phyloP scores from a whole-genome alignment of 2,888 invertebrate species.

The Microplitis deprimator region DNA sequence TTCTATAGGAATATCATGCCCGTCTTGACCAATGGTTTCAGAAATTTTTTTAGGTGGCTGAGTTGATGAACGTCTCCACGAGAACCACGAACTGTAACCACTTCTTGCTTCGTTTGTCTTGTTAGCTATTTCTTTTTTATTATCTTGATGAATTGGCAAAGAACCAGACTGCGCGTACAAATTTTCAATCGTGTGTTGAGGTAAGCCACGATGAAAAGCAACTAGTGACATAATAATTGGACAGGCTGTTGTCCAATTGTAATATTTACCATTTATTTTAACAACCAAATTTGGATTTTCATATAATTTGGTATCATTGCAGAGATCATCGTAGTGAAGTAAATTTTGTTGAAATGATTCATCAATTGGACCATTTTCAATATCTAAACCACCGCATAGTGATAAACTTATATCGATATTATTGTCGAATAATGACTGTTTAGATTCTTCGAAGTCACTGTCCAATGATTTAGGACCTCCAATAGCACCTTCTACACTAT shows the following conservation, averaged over 20 bases:
- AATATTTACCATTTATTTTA: slow-evolving; percentile 88
- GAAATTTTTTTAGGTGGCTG: slow-evolving; percentile 62
- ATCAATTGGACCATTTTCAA: slow-evolving; percentile 73
- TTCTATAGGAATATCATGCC: not conserved
- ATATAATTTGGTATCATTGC: slow-evolving; percentile 82
- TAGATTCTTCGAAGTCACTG: slow-evolving; percentile 87
- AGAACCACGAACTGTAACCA: slow-evolving; percentile 74
- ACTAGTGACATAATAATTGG: slow-evolving; percentile 91
- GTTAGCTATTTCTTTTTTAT: slow-evolving; percentile 41
- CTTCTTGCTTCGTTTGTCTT: slow-evolving; percentile 47
- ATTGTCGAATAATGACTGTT: slow-evolving; percentile 68
- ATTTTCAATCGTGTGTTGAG: slow-evolving; percentile 72
- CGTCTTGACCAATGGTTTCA: slow-evolving; percentile 46
- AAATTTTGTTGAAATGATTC: slow-evolving; percentile 78
- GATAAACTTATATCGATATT: slow-evolving; percentile 80
- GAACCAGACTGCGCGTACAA: slow-evolving; percentile 62
- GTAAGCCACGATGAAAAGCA: slow-evolving; percentile 88
- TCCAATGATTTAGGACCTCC: slow-evolving; percentile 81
- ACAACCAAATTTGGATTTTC: slow-evolving; percentile 88
- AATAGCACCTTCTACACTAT: slow-evolving; percentile 86
- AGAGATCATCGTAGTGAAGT: slow-evolving; percentile 74
- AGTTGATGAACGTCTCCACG: slow-evolving; percentile 72
- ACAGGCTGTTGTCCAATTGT: slow-evolving; percentile 92
- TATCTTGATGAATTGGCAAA: slow-evolving; percentile 59
- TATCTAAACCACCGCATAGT: slow-evolving; percentile 80